Base-by-base conservation (phyloP, 2,888 invertebrate genomes). In the Apodemia duryi region DNA sequence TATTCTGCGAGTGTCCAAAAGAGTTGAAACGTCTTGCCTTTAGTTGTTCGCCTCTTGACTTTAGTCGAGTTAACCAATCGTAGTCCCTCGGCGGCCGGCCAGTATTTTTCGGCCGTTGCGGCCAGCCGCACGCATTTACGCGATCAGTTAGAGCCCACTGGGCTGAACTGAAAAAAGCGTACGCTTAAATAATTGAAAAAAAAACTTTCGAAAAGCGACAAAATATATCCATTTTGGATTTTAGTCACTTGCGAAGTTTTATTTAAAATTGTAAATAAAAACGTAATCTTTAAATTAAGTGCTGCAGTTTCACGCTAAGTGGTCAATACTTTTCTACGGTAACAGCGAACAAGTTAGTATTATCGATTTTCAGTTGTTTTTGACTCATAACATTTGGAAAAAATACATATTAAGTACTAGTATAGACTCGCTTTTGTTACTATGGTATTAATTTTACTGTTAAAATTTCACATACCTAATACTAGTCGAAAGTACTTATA, bases 71-170 rank as follows among this genome's bases (percentile, higher is more conserved):
- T 49, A 51, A 35, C 38, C 38, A 63, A 46, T 32, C 52, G 49
- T 32, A 2, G 4, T 32, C 4, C 4, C 1, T 32, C 2, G 2
- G 2, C 4, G 2, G 1, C 43, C 38, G 38, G 62, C 60, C 78
- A 81, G 81, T 81, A 71, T 71, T 65, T 68, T 62, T 69, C 80
- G 77, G 77, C 74, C 77, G 75, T 73, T 75, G 71, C 61, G 74
- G 74, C 78, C 76, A 73, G 77, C 77, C 77, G 79, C 79, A 80
- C 83, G 83, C 69, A 69, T 71, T 65, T 65, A 61, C 72, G 68
- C 70, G 65, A 67, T 73, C 80, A 76, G 85, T 84, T 85, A 85
- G 84, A 85, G 81, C 85, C 82, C 72, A 64, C 62, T 63, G 74
- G 84, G 85, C 80, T 85, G 84, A 85, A 79, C 84, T 82, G 83